These are phyloP conservation scores for Epinotia ramella DNA, from an alignment of 2,888 invertebrate genomes.

Conservation along the genomic window DNA sequence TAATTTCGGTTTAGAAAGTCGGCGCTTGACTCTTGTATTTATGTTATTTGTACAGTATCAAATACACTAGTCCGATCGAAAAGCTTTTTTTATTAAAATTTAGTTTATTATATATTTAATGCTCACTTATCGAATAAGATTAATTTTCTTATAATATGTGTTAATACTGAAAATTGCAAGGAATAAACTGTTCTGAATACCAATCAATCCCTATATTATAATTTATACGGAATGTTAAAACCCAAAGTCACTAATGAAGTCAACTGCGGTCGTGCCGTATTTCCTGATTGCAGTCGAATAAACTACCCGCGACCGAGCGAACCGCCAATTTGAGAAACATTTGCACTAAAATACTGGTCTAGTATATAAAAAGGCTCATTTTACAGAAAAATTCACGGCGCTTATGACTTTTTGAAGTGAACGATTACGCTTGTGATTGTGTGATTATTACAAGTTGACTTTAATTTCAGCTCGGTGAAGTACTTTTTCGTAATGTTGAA, in stretches of 20 bases:
- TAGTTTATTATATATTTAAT: not conserved
- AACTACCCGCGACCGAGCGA: conserved; percentile 31
- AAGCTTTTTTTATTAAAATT: not conserved
- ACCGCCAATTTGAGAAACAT: conserved; percentile 31
- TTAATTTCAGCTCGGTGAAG: conserved; percentile 14
- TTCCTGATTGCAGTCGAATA: conserved; percentile 34
- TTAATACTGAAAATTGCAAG: not conserved
- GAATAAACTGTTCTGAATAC: not conserved
- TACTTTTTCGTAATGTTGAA: not conserved
- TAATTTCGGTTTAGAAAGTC: not conserved
- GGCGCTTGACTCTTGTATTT: not conserved
- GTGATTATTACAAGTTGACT: conserved; percentile 34
- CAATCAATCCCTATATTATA: not conserved
- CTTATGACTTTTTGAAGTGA: not conserved
- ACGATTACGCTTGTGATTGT: conserved; percentile 4
- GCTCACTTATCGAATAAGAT: not conserved
- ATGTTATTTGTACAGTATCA: not conserved
- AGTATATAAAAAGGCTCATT: conserved; percentile 1
- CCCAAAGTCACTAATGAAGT: conserved; percentile 32
- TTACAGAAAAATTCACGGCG: too few relatives aligned
- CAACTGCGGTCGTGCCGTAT: conserved; percentile 27
- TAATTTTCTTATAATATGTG: not conserved
- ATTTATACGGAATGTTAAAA: conserved; percentile 16
- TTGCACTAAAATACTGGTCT: conserved; percentile 10
- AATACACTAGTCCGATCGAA: not conserved